phyloP scores from a whole-genome alignment of 2,797 vertebrate species.

The Galagoides demidoff region DNA sequence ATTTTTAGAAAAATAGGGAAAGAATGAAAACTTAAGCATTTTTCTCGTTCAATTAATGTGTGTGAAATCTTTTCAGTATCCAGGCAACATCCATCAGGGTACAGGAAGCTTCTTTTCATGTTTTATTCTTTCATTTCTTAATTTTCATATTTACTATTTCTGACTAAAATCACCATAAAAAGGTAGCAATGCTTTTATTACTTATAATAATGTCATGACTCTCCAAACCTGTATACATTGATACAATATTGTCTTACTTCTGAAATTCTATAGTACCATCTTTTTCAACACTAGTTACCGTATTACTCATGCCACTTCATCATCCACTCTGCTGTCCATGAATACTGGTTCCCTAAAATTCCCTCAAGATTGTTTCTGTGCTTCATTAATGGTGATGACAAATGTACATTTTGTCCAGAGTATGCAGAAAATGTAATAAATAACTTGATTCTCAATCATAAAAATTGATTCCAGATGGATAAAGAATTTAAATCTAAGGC shows the following conservation, averaged over 20 bases:
- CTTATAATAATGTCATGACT: not conserved
- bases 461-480: no score
- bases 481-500: no score
- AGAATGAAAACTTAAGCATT: not conserved
- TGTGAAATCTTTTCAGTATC: not conserved
- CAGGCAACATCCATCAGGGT: not conserved
- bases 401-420: not conserved
- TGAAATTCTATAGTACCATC: not conserved
- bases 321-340: not conserved
- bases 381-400: not conserved
- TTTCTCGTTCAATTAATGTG: not conserved
- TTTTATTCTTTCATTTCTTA: not conserved
- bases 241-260: not conserved
- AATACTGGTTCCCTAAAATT: not conserved
- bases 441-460: not conserved
- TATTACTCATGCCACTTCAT: not conserved
- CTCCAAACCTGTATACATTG: not conserved
- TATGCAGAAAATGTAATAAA: slow-evolving; percentile 11
- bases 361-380: not conserved
- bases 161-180: slow-evolving; percentile 34
- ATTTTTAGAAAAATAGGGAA: slow-evolving; percentile 5
- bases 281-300: not conserved
- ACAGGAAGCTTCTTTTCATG: not conserved
- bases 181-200: not conserved
- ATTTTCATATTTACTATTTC: not conserved